Base-by-base conservation (phyloP, 2,113 vertebrate species). In the Siphamia tubifer region DNA sequence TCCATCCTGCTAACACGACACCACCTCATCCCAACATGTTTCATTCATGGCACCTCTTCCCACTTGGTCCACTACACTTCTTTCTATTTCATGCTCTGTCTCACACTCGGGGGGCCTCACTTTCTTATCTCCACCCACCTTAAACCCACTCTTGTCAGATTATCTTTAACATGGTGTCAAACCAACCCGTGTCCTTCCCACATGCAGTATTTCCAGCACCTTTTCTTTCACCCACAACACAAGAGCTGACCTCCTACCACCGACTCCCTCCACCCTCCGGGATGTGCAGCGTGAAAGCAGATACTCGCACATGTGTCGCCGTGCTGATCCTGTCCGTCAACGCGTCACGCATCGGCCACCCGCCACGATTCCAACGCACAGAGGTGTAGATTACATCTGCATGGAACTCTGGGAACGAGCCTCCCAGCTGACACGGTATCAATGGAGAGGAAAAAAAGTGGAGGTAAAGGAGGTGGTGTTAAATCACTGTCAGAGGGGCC, bases 321-420 rank as follows among this genome's bases (percentile, higher is more conserved):
- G 68, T 28, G 67, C 74, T 61, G 49, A 81, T 77, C 56, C 79
- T 88, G 84, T 83, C 79, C 85, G 85, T 85, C 84, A 63, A 65
- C 80, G 55, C 44, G 77, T 89, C 83, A 79, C 63, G 57, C 68
- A 85, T 69, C 25, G 67, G 61, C 74, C 27, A 49, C 79, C 76
- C 45, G 67, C 76, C 8, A 74, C 19, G 65, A 72, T 85, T 79
- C 69, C 49, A 47, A 75, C 58, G 27, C 43, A 20, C 56, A 74
- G 83, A 72, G 72, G 86, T 86, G 86, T 86, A 66, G 68, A 89
- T 91, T 88, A 90, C 87, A 87, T 86, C 82, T 75, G 74, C 62
- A 19, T 32, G 65, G 78, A 54, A 47, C 34, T n/a, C n/a, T n/a
- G 23, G 67, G 39, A 44, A 21, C 45, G 66, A 72, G 78, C 66